Base-by-base conservation (phyloP, 23 tunicate species). In the Trididemnum nubilum region DNA sequence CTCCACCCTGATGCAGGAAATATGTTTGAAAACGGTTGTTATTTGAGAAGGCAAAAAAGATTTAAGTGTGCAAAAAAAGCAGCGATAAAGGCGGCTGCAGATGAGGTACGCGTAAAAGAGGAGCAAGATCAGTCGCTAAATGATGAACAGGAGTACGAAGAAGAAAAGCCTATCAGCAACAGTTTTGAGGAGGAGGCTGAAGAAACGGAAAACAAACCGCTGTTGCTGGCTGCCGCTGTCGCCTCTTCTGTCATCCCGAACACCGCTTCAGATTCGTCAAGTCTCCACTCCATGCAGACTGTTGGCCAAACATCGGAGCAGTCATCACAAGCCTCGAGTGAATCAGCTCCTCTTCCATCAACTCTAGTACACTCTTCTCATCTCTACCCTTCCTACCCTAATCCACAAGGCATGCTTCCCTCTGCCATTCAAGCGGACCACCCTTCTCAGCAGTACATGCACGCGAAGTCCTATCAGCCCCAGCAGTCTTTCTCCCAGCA, bases 11-110 rank as follows among this genome's bases (percentile, higher is more conserved):
- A 96, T 33, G 99, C 99, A 19, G 97, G 92, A 30, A 96, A 96
- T 69, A 96, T 96, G 99, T 96, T 96, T 60, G 99, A 96, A 87
- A 96, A 96, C 52, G 99, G 99, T 19, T 96, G 99, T 78, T 91
- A 96, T 72, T 69, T 96, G 36, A 58, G 99, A 0, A 76, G 99
- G 61, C 97, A 91, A 74, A 96, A 96, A 64, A 82, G 99, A 36
- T 96, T 96, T 64, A 96, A 96, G 77, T 87, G 94, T 64, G 89
- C 80, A 38, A 87, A 84, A 54, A 96, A 91, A 54, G 88, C 88
- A 28, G 89, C 89, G 0, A 70, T 82, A 30, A 89, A 94, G 44
- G 85, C 90, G 7, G 89, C 81, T 1, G 82, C 77, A 35, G 52
- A 88, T 38, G 90, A 80, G 44, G 65, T 71, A 1, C 83, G 80